Base-by-base conservation (phyloP, 2,888 invertebrate species). In the Lithophane socia region DNA sequence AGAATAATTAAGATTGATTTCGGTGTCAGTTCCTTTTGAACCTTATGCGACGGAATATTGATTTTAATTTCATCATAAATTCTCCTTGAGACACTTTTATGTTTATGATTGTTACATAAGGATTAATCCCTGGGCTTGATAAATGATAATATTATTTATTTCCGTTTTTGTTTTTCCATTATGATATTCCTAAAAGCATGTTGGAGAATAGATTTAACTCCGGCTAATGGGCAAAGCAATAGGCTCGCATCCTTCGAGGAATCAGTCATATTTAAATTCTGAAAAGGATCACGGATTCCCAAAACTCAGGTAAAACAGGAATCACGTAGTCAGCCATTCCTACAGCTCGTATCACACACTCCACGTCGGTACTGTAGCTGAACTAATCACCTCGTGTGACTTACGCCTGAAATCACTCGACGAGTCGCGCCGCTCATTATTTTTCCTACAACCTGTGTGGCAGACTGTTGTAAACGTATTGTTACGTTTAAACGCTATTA, bases 391-490 rank as follows among this genome's bases (percentile, higher is more conserved):
- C 77, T 82, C 84, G 83, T 86, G 85, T 84, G 75, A 82, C 67
- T 83, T 63, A 73, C 73, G 73, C 56, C 80, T 82, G 77, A 80
- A 77, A 66, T 76, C 82, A 80, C 67, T 80, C 58, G 80, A 21
- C 74, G 69, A 56, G 72, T 89, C 82, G 80, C 82, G 77, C 77
- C 78, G 86, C 89, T 90, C 89, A 89, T 90, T 92, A 90, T 90
- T 87, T 90, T 89, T 86, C 80, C 61, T 72, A 64, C 70, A 16
- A 37, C 67, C 75, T 72, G 67, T 37, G 67, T 64, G 75, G 80
- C 12, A 21, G 63, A 54, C 58, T 63, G 69, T 63, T 70, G 54
- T 81, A 69, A 75, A 60, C 29, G 63, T 73, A 67, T 64, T 70
- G 66, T 83, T n/a, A 60, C 18, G 7, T 52, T 42, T 61, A 72